A percentile compares a stretch with the other conserved stretches of the same genome.
Evolutionary conservation across 1,140 invertebrate species (phyloP).

Genomic region (Eriocheir sinensis): DNA sequence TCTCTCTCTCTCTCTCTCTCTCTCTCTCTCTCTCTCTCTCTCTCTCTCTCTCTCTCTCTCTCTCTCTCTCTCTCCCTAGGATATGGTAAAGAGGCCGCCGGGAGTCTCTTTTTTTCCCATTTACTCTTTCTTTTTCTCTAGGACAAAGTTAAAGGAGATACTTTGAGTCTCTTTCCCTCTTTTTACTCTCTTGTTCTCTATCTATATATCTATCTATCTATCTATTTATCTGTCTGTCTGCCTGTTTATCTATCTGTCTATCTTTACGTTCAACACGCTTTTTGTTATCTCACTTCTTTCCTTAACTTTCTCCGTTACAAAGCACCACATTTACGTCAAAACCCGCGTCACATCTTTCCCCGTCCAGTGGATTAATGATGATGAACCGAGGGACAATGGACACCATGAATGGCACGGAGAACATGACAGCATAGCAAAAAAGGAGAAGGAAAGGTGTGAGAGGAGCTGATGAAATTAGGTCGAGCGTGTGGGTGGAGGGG

Average conservation of each 20-base stretch:
- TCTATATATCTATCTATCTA: no score
- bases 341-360: neutral
- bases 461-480: no score
- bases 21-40: slow-evolving; percentile 14
- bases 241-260: no score
- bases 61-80: neutral
- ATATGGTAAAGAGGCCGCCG: no score
- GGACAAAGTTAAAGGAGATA: no score
- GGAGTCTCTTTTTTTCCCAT: neutral
- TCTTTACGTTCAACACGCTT: no score
- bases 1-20: slow-evolving; percentile 14
- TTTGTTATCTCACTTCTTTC: no score
- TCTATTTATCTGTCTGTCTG: no score
- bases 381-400: neutral
- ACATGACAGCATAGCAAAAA: neutral
- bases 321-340: neutral
- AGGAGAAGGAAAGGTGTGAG: neutral
- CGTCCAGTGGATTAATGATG: neutral
- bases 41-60: neutral
- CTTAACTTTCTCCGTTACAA: no score
- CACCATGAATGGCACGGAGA: neutral
- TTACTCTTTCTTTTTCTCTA: neutral
- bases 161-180: neutral
- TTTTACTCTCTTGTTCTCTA: neutral
- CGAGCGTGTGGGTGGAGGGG: neutral